These are phyloP conservation scores for Cichladusa arquata DNA, from an alignment of 2,113 vertebrate species.

Conservation along the genomic window DNA sequence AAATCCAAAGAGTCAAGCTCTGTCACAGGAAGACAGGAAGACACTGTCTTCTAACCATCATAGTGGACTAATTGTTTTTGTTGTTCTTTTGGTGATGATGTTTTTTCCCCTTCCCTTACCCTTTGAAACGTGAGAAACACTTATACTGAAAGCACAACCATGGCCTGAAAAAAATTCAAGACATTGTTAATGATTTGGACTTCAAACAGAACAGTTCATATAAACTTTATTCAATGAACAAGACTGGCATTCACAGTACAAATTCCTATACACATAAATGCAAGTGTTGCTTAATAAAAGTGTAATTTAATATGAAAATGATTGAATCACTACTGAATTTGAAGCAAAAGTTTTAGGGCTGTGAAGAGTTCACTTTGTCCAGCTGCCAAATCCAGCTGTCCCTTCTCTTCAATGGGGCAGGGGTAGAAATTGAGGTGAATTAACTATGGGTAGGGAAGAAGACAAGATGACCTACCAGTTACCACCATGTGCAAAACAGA, in stretches of 20 bases:
- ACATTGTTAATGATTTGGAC: neutral
- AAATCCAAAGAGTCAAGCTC: neutral
- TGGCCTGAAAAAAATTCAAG: neutral
- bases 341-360: neutral
- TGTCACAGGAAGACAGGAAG: neutral
- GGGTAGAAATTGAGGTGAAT: neutral
- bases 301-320: neutral
- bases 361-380: neutral
- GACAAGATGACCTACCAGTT: neutral
- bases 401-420: neutral
- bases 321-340: neutral
- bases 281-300: neutral
- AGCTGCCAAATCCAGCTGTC: neutral
- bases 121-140: neutral
- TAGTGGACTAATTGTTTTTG: neutral
- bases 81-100: neutral
- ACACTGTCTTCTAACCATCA: neutral
- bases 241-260: neutral
- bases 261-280: neutral
- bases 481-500: neutral
- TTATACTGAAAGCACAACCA: neutral
- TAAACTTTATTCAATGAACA: neutral
- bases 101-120: accelerated
- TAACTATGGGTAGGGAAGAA: neutral
- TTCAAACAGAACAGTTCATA: neutral